Evolutionary conservation across 1,140 invertebrate genomes (phyloP).

Genomic region (Tetragnatha versicolor): DNA sequence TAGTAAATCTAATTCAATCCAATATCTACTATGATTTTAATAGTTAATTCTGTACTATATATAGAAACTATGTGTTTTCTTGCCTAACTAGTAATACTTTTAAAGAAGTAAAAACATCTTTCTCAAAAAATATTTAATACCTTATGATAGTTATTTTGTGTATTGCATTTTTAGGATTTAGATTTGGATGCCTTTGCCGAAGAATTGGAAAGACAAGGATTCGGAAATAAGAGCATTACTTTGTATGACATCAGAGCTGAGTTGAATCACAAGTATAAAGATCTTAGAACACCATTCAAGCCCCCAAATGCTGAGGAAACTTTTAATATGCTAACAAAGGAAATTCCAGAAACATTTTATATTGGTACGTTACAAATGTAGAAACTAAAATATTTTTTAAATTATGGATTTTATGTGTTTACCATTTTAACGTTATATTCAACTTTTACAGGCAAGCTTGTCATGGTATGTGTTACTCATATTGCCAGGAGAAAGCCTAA

Average conservation of each 20-base stretch:
- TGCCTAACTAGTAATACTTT: no score
- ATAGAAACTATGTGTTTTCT: no score
- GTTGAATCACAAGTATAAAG: slow-evolving; percentile 94
- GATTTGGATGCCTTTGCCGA: slow-evolving; percentile 99
- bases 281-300: slow-evolving; percentile 81
- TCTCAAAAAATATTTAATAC: no score
- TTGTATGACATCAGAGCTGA: slow-evolving; percentile 97
- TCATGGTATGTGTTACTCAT: slow-evolving; percentile 64
- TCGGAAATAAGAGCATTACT: slow-evolving; percentile 97
- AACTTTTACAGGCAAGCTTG: slow-evolving; percentile 66
- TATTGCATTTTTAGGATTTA: slow-evolving; percentile 72
- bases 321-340: slow-evolving; percentile 96
- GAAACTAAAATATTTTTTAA: background rate
- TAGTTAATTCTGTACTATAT: no score
- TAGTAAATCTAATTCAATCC: no score
- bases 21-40: no score
- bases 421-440: background rate
- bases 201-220: slow-evolving; percentile 93
- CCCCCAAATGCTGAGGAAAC: slow-evolving; percentile 84
- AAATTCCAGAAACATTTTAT: slow-evolving; percentile 93
- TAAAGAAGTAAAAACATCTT: no score
- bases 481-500: slow-evolving; percentile 84
- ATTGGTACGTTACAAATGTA: slow-evolving; percentile 81
- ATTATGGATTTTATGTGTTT: background rate
- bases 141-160: no score